Evolutionary conservation across 2,888 invertebrate genomes (phyloP), one percentile per base, ranked within the genome.

Genomic region (Tanytarsus gracilentus): DNA sequence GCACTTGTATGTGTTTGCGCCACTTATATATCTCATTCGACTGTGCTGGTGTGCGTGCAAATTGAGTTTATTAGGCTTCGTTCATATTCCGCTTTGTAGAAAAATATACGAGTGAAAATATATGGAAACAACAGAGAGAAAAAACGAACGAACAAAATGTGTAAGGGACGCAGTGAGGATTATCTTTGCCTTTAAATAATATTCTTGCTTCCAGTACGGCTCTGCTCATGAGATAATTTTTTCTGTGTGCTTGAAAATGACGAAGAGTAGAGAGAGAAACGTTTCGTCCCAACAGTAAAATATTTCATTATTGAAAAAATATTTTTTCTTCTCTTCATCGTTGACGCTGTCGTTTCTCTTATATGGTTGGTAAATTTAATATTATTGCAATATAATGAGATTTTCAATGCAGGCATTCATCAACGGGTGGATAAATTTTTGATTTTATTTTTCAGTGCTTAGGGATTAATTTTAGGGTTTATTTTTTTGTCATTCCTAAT

Each of bases 41-140:
- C 27, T 29, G 33, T 53, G n/a, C n/a, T n/a, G n/a, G n/a, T 53
- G 33, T 33, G 53, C 36, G 16, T 21, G n/a, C 25, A 30, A 30
- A 53, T 53, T 33, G 53, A 53, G 53, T 51, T 51, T 51, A 51
- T 51, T n/a, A 30, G 29, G 51, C 23, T 27, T 53, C 23, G 30
- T 53, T 36, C 18, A 51, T 27, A 36, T 36, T 14, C 16, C 36
- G 36, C 36, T 36, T 36, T n/a, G 26, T 26, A 14, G 27, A 53
- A 27, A 53, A 53, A 33, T 33, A 53, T 33, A 27, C 53, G 53
- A 53, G 33, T 53, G 53, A 53, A 53, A 53, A 53, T 33, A 33
- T 53, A 30, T 25, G 33, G 21, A 23, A 53, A 29, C 30, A 33
- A 52, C 18, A 21, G 51, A 27, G 29, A 14, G 40, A 16, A 40